A percentile compares a stretch with the other conserved stretches of the same genome.
Evolutionary conservation across 2,888 invertebrate species (phyloP).

Genomic region (Caenorhabditis becei): DNA sequence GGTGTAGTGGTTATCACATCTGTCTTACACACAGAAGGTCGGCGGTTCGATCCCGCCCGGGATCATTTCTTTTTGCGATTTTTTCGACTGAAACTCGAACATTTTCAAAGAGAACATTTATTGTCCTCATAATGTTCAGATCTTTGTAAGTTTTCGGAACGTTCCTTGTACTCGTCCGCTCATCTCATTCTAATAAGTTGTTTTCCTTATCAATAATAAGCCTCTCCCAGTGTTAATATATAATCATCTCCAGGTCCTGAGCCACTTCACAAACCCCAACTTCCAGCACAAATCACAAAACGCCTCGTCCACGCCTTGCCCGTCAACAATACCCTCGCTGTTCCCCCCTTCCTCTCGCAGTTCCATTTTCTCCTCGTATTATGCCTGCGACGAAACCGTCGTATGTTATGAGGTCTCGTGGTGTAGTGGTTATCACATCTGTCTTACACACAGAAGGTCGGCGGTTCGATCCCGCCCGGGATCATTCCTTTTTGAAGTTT

Average conservation of each 20-base stretch:
- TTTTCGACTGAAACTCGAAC: too few species aligned
- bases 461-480: conserved; percentile 69
- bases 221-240: too few species aligned
- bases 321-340: too few species aligned
- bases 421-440: conserved; percentile 71
- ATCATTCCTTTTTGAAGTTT: conserved; percentile 33
- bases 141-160: not conserved
- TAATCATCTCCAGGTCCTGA: too few species aligned
- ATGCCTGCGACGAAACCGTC: too few species aligned
- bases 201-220: too few species aligned
- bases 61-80: conserved; percentile 35
- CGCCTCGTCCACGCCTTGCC: not conserved
- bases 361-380: too few species aligned
- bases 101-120: not conserved
- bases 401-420: conserved; percentile 67
- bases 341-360: too few species aligned
- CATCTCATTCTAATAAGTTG: too few species aligned
- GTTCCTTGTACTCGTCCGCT: not conserved
- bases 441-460: conserved; percentile 71
- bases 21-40: conserved; percentile 71
- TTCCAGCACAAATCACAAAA: not conserved
- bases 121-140: too few species aligned
- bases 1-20: conserved; percentile 71
- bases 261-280: not conserved
- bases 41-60: conserved; percentile 69